These are phyloP conservation scores for Cynoglossus semilaevis DNA, from an alignment of 2,113 vertebrate species.

Conservation along the genomic window DNA sequence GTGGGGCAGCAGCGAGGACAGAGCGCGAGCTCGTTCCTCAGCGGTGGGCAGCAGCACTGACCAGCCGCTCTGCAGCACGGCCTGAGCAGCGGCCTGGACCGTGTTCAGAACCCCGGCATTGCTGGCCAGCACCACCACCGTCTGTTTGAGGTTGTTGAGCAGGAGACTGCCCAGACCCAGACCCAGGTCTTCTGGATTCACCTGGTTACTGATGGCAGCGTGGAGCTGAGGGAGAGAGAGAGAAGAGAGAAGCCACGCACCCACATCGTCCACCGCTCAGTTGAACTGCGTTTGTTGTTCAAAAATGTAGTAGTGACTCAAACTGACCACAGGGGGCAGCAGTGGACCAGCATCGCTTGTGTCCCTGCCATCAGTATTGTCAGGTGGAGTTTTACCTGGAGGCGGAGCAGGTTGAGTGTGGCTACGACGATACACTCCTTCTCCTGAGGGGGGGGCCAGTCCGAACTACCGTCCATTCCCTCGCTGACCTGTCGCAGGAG, in stretches of 20 bases:
- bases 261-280: too few relatives aligned
- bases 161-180: constrained; percentile 89
- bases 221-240: constrained; percentile 81
- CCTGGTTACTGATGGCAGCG: constrained; percentile 94
- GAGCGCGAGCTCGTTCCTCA: constrained; percentile 89
- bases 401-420: constrained; percentile 88
- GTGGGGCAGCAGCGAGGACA: constrained; percentile 92
- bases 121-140: constrained; percentile 91
- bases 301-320: too few relatives aligned
- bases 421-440: constrained; percentile 97
- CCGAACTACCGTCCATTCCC: constrained; percentile 94
- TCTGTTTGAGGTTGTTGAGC: constrained; percentile 96
- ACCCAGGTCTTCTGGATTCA: constrained; percentile 91
- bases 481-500: constrained; percentile 92
- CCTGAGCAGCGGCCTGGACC: constrained; percentile 90
- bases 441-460: constrained; percentile 97
- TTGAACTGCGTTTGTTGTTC: too few relatives aligned
- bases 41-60: constrained; percentile 94
- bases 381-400: constrained; percentile 86
- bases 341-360: too few relatives aligned
- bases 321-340: not conserved
- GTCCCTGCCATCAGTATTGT: too few relatives aligned
- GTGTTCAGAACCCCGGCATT: constrained; percentile 92
- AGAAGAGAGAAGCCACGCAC: not conserved
- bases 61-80: constrained; percentile 96